Percentiles rank a stretch among this genome's conserved stretches.
phyloP scores from a whole-genome alignment of 2,888 invertebrate species.

The Proisotoma minuta region DNA sequence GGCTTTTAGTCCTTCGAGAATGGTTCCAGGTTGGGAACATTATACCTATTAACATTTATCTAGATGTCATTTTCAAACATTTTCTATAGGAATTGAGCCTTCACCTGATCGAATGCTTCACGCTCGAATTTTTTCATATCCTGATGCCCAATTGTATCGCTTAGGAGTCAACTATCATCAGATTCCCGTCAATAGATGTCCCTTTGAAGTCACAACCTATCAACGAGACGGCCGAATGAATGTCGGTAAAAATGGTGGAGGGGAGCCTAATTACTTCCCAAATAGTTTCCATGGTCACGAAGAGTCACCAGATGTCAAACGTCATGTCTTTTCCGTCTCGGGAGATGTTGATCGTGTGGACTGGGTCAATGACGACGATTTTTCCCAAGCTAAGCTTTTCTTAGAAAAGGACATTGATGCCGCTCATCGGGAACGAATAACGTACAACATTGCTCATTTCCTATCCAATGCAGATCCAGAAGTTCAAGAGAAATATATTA shows the following conservation, averaged over 20 bases:
- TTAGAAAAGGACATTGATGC: slow-evolving; percentile 74
- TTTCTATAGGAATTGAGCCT: slow-evolving; percentile 16
- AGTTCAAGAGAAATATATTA: slow-evolving; percentile 10
- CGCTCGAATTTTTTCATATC: slow-evolving; percentile 56
- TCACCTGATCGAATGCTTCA: slow-evolving; percentile 28
- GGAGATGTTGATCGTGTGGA: slow-evolving; percentile 76
- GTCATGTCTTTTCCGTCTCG: slow-evolving; percentile 58
- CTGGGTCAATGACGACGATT: slow-evolving; percentile 83
- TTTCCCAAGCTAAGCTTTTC: slow-evolving; percentile 72
- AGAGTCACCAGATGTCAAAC: slow-evolving; percentile 62
- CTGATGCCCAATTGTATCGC: slow-evolving; percentile 86
- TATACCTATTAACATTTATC: not conserved
- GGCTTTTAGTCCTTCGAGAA: slow-evolving; percentile 21
- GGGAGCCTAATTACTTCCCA: slow-evolving; percentile 89
- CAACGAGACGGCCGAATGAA: slow-evolving; percentile 75
- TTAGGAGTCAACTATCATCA: slow-evolving; percentile 89
- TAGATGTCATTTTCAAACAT: not conserved
- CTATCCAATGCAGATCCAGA: slow-evolving; percentile 4
- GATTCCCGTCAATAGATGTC: slow-evolving; percentile 92
- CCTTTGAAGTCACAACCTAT: slow-evolving; percentile 55
- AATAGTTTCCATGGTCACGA: slow-evolving; percentile 90
- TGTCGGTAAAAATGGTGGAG: slow-evolving; percentile 69
- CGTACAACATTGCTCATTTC: slow-evolving; percentile 4
- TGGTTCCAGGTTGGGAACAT: slow-evolving; percentile 22
- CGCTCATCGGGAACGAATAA: slow-evolving; percentile 59